phyloP scores from a whole-genome alignment of 2,888 invertebrate species.

The Ophion ellenae region DNA sequence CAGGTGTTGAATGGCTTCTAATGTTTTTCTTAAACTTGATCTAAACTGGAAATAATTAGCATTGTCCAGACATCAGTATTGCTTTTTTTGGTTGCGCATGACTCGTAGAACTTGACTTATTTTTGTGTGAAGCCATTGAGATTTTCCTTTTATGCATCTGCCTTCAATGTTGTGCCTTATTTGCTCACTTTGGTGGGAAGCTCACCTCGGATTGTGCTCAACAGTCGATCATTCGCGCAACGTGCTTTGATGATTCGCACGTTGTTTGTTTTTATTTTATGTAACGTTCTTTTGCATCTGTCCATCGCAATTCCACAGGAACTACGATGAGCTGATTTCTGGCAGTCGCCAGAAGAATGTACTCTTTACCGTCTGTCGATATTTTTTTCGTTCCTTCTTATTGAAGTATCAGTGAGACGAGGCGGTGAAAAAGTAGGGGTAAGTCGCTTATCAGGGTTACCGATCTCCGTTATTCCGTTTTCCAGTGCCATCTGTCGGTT shows the following conservation, averaged over 20 bases:
- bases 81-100: slow-evolving; percentile 40
- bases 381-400: neutral
- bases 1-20: neutral
- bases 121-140: neutral
- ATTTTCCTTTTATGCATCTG: neutral
- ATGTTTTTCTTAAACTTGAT: slow-evolving; percentile 3
- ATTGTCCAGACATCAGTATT: slow-evolving; percentile 57
- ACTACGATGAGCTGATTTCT: neutral
- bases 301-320: neutral
- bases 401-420: neutral
- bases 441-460: slow-evolving; percentile 79
- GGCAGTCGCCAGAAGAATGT: neutral
- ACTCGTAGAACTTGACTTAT: neutral
- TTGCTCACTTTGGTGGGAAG: too few species aligned
- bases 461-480: slow-evolving; percentile 78
- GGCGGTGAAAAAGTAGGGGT: slow-evolving; percentile 67
- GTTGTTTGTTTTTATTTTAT: neutral
- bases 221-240: neutral
- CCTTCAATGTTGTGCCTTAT: neutral
- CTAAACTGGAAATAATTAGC: slow-evolving; percentile 58
- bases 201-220: neutral
- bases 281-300: neutral
- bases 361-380: neutral
- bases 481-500: slow-evolving; percentile 79
- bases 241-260: slow-evolving; percentile 61